Percentiles rank a stretch among this genome's conserved stretches.
phyloP scores from a whole-genome alignment of 2,113 vertebrate genomes.

The Desmodus rotundus region DNA sequence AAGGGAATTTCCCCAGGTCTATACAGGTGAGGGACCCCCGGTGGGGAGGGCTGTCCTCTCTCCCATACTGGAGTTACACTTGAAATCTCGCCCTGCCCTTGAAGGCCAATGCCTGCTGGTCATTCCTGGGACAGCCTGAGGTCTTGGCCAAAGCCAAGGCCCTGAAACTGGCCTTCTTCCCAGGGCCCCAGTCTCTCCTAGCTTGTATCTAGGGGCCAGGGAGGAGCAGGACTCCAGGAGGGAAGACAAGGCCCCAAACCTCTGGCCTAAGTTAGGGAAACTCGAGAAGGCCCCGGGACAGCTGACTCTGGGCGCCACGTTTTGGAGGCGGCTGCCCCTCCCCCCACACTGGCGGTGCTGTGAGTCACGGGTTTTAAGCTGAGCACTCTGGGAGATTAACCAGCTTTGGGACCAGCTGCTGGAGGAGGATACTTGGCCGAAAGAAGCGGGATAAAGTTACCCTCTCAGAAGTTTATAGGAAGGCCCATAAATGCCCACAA shows the following conservation, averaged over 20 bases:
- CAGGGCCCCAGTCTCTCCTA: background rate
- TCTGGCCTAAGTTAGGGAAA: constrained; percentile 50
- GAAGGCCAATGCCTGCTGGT: background rate
- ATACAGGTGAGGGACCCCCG: background rate
- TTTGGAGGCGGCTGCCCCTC: constrained; percentile 65
- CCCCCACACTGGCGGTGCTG: constrained; percentile 67
- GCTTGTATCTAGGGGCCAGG: background rate
- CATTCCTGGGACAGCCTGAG: constrained; percentile 34
- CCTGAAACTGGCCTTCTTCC: constrained; percentile 10
- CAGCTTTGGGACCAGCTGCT: constrained; percentile 82
- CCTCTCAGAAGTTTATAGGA: constrained; percentile 78
- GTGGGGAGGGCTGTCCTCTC: background rate
- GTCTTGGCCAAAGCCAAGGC: constrained; percentile 18
- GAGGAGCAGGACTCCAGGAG: constrained; percentile 29
- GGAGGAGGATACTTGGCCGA: constrained; percentile 79
- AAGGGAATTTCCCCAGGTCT: background rate
- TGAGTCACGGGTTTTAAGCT: constrained; percentile 78
- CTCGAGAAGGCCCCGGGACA: constrained; percentile 53
- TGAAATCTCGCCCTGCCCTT: background rate
- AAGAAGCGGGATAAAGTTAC: constrained; percentile 80
- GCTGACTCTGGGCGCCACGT: constrained; percentile 70
- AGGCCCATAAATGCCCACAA: constrained; percentile 75
- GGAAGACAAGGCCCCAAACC: constrained; percentile 53
- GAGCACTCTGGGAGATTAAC: constrained; percentile 81
- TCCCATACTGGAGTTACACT: background rate